Base-by-base conservation (phyloP, 2,797 vertebrate species). In the Acestrorhynchus altus region DNA sequence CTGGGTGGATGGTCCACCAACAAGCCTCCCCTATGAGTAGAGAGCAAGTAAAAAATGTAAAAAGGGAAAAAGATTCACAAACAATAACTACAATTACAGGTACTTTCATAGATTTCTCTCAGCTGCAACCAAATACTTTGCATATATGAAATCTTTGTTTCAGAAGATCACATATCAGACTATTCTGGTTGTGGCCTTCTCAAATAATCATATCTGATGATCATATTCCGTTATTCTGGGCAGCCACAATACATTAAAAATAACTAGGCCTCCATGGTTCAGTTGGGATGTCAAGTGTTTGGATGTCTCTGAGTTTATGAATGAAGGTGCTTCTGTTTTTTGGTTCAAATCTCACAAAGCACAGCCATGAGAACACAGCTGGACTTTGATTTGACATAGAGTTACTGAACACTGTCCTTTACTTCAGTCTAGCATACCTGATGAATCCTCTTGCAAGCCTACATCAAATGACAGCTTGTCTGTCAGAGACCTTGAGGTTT, bases 391-490 rank as follows among this genome's bases (percentile, higher is more conserved):
- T 79, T 46, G 63, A 8, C 40, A 15, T 40, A 20, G 20, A 74
- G 20, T n/a, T 71, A 18, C 22, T 68, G 72, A 78, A 56, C 22
- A 8, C 10, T 47, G 12, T n/a, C 47, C 18, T 20, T 65, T 42
- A 72, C 39, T 51, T 44, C 49, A 59, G 47, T 2, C 44, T 71
- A 15, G 26, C 69, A 39, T 69, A 40, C 98, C 98, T 92, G 93
- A 93, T 79, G 96, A 96, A 83, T 97, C 94, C 88, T 98, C 96
- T 87, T 93, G 94, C 20, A 99, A 92, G 83, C 98, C 98, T 35
- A 99, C 98, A 88, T 99, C 98, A 92, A 99, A 99, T 71, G 98
- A 97, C 86, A 99, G 94, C 91, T 99, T 99, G 92, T 99, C 98
- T 13, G 98, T 98, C 87, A 96, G 93, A 76, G 98, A 99, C 88